These are phyloP conservation scores for Seriola aureovittata DNA, from an alignment of 2,113 vertebrate genomes.

Conservation along the genomic window DNA sequence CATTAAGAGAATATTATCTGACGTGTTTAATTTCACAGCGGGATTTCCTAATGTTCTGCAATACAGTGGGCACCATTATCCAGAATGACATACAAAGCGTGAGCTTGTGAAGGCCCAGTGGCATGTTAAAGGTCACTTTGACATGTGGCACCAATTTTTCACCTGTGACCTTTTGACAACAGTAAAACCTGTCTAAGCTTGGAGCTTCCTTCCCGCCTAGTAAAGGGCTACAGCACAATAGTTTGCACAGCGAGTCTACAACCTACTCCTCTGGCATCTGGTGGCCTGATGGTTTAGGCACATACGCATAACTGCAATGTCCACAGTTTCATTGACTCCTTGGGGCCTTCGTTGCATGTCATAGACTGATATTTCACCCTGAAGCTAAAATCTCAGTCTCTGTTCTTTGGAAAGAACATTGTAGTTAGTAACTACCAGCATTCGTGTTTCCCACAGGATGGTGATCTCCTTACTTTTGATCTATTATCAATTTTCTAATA, in stretches of 20 bases:
- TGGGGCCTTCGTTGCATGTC: not conserved
- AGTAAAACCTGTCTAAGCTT: slow-evolving; percentile 7
- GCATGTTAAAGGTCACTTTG: slow-evolving; percentile 35
- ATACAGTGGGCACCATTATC: slow-evolving; percentile 11
- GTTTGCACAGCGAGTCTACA: not conserved
- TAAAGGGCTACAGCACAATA: not conserved
- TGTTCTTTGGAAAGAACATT: too few species aligned
- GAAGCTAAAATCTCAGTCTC: too few species aligned
- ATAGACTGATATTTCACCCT: not conserved
- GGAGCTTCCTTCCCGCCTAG: not conserved
- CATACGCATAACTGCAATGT: not conserved
- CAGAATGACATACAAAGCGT: slow-evolving; percentile 11
- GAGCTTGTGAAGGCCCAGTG: slow-evolving; percentile 21
- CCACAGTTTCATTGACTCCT: not conserved
- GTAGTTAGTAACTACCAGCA: not conserved
- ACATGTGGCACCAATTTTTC: slow-evolving; percentile 31
- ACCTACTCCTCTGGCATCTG: not conserved
- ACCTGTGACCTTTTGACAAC: slow-evolving; percentile 41
- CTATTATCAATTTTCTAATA: not conserved
- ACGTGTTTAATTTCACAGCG: slow-evolving; percentile 12
- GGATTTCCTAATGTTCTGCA: slow-evolving; percentile 2
- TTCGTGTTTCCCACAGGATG: not conserved
- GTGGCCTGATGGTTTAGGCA: not conserved
- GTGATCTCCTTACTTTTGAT: not conserved
- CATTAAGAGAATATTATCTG: slow-evolving; percentile 11